Conservation (phyloP, 2,888 invertebrate species). For the Melolontha melolontha region DNA sequence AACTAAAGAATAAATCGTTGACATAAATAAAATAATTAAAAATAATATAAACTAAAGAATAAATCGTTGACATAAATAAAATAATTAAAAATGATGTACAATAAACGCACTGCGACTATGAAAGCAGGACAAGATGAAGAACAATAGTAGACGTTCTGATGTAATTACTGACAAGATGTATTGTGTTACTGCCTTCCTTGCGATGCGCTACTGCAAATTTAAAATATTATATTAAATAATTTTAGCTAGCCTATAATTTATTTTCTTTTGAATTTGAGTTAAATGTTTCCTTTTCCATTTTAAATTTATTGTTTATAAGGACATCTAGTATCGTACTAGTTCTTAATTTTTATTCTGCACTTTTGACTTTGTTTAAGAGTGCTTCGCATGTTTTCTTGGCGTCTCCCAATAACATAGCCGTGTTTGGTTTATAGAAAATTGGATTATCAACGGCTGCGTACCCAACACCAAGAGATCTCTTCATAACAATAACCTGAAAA, state of each 20-base stretch:
- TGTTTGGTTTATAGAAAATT: conserved; percentile 91
- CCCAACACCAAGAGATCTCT: conserved; percentile 87
- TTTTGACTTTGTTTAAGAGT: conserved; percentile 76
- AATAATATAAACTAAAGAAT: conserved; percentile 5
- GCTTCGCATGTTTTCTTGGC: conserved; percentile 93
- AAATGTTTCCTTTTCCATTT: background rate
- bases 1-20: conserved; percentile 3
- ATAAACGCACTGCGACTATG: background rate
- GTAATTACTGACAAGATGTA: too few species aligned
- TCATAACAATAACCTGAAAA: conserved; percentile 86
- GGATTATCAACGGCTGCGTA: conserved; percentile 95
- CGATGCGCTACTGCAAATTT: background rate
- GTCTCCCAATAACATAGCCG: conserved; percentile 88
- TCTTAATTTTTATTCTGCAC: conserved; percentile 45
- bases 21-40: conserved; percentile 5
- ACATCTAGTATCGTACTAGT: background rate
- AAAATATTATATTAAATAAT: background rate
- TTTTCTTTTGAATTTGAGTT: background rate
- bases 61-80: conserved; percentile 4
- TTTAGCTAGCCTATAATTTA: conserved; percentile 6
- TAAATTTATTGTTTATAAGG: background rate
- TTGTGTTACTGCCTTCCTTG: too few species aligned
- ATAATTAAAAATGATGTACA: conserved; percentile 21
- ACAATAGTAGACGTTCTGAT: too few species aligned
- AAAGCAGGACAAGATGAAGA: too few species aligned